Conservation (phyloP, 2,797 vertebrate species). For the Acipenser transmontanus region DNA sequence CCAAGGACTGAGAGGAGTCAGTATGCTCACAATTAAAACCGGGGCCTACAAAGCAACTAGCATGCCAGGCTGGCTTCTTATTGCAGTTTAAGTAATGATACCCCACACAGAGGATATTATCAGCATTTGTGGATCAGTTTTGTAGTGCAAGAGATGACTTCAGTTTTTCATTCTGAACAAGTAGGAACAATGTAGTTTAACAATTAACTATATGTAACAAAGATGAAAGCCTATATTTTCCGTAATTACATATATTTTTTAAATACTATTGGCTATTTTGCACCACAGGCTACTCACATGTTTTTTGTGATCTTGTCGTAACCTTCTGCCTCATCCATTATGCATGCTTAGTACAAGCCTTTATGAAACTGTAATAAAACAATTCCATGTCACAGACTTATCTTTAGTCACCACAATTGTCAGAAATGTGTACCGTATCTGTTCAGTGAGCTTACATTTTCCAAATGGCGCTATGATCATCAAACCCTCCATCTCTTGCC, state of each 20-base stretch:
- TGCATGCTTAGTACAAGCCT: constrained; percentile 39
- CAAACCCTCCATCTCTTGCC: not conserved
- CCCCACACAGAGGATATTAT: too few relatives aligned
- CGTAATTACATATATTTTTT: constrained; percentile 8
- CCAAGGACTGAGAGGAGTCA: not conserved
- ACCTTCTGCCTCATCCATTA: constrained; percentile 55
- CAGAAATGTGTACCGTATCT: constrained; percentile 20
- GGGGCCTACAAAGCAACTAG: too few relatives aligned
- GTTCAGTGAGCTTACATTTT: constrained; percentile 26
- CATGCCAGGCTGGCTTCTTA: too few relatives aligned
- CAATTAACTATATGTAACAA: too few relatives aligned
- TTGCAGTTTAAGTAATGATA: too few relatives aligned
- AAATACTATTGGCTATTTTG: constrained; percentile 29
- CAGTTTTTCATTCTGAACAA: too few relatives aligned
- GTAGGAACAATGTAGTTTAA: too few relatives aligned
- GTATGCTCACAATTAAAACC: too few relatives aligned
- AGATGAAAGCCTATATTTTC: too few relatives aligned
- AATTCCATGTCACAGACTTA: constrained; percentile 22
- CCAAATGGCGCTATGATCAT: constrained; percentile 40
- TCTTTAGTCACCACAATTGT: constrained; percentile 43
- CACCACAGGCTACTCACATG: constrained; percentile 29
- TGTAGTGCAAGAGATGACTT: too few relatives aligned
- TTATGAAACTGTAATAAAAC: constrained; percentile 53
- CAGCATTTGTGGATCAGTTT: too few relatives aligned
- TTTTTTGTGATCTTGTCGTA: constrained; percentile 46